Evolutionary conservation across 2,797 vertebrate species (phyloP), one percentile per base, ranked within the genome.

Genomic region (Neosilurus hyrtlii): DNA sequence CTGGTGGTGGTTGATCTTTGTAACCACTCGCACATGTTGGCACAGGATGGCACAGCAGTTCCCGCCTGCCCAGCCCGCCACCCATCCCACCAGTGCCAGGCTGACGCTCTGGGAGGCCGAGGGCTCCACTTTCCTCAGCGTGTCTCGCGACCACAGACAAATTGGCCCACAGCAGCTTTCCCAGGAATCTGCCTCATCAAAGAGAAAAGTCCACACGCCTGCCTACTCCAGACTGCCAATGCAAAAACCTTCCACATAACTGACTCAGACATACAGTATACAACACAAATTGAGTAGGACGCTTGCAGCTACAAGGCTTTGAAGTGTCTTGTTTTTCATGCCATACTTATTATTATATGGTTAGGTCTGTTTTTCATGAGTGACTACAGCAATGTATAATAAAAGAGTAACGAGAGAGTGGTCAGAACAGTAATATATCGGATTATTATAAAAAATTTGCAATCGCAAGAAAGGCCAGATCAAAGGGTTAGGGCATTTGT

Each of bases 21-120:
- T 89, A 89, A 88, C 79, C 83, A 86, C 82, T 84, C 72, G 70
- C 86, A 89, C 82, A 82, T 86, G 85, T 86, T 85, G 84, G 86
- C 84, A 86, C 65, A 81, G 79, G 83, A 51, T 84, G 80, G 81
- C 80, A 82, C 80, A 74, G 80, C 83, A 70, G 65, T 81, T 68
- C 70, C 79, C 15, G 74, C 83, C 63, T 76, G 73, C 86, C 62
- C 73, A 83, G 56, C 26, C 83, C 62, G 52, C 77, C 72, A 24
- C 79, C 67, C 51, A 43, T 2, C 37, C 54, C 72, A 57, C 76
- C 80, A 76, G 83, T 84, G 88, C 68, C 83, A 89, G 84, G 77
- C 84, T 82, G 82, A 83, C 82, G 68, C 85, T 79, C 84, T 67
- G 79, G 83, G 85, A 84, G 86, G 82, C 82, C 75, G 43, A 66